Percentiles rank a stretch among this genome's conserved stretches.
Evolutionary conservation across 2,888 invertebrate species (phyloP).

Genomic region (Orthosia gothica): DNA sequence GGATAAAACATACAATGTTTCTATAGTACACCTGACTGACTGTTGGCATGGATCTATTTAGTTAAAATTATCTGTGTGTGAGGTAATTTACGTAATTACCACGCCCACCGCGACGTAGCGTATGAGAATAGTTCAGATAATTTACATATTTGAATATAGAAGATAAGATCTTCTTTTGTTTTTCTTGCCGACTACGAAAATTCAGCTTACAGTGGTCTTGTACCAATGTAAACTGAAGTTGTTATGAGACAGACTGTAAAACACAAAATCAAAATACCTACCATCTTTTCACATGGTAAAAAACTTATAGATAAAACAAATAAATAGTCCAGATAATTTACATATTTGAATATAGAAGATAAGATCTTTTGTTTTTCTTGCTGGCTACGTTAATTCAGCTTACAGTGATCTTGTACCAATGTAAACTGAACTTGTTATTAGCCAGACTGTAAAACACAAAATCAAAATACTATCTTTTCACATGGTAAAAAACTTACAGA

Average conservation of each 20-base stretch:
- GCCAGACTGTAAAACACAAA: conserved; percentile 1
- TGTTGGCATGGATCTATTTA: conserved; percentile 38
- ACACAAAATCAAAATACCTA: conserved; percentile 5
- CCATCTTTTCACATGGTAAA: background rate
- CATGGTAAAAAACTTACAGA: background rate
- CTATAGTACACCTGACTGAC: conserved; percentile 1
- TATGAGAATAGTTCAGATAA: background rate
- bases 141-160: conserved; percentile 5
- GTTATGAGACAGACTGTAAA: background rate
- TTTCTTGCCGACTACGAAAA: background rate
- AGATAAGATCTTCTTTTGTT: conserved; percentile 1
- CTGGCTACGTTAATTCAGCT: background rate
- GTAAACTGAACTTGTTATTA: too few relatives aligned
- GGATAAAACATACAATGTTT: conserved; percentile 20
- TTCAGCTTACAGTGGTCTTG: background rate
- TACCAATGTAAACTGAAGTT: too few relatives aligned
- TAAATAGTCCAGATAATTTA: too few relatives aligned
- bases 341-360: conserved; percentile 3
- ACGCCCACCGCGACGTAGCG: conserved; percentile 39
- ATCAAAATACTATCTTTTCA: background rate
- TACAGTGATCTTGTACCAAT: background rate
- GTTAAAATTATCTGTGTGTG: conserved; percentile 46
- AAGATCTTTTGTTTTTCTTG: conserved; percentile 4
- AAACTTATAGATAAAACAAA: conserved; percentile 4
- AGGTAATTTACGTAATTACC: conserved; percentile 58